Evolutionary conservation across 2,797 vertebrate species (phyloP).

Genomic region (Heterohyrax brucei): DNA sequence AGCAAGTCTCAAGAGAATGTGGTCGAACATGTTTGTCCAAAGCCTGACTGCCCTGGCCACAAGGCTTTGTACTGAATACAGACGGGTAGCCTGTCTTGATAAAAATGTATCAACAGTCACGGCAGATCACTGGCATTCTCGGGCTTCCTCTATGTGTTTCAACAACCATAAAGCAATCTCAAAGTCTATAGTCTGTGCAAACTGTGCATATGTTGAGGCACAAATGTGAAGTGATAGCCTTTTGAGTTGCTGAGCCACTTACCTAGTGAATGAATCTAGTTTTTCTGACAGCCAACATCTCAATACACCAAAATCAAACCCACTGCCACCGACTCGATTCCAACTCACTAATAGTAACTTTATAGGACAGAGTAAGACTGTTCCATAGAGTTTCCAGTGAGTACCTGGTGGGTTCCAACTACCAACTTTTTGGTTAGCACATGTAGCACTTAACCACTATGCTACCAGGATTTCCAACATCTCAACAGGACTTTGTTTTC

Average conservation of each 20-base stretch:
- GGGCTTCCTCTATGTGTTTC: neutral
- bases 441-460: too few species aligned
- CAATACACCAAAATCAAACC: too few species aligned
- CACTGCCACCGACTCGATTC: too few species aligned
- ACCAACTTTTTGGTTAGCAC: too few species aligned
- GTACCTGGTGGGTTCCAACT: too few species aligned
- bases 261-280: neutral
- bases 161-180: neutral
- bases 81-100: neutral
- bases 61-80: neutral
- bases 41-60: neutral
- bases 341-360: too few species aligned
- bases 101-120: neutral
- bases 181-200: neutral
- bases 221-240: neutral
- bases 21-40: neutral
- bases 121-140: neutral
- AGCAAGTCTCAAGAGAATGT: conserved; percentile 1
- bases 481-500: neutral
- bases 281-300: neutral
- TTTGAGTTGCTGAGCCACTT: neutral
- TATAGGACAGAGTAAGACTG: too few species aligned
- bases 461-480: neutral
- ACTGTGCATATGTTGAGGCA: neutral
- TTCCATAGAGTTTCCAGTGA: too few species aligned